Conservation (phyloP, 2,797 vertebrate genomes). For the Centropyge bicolor region DNA sequence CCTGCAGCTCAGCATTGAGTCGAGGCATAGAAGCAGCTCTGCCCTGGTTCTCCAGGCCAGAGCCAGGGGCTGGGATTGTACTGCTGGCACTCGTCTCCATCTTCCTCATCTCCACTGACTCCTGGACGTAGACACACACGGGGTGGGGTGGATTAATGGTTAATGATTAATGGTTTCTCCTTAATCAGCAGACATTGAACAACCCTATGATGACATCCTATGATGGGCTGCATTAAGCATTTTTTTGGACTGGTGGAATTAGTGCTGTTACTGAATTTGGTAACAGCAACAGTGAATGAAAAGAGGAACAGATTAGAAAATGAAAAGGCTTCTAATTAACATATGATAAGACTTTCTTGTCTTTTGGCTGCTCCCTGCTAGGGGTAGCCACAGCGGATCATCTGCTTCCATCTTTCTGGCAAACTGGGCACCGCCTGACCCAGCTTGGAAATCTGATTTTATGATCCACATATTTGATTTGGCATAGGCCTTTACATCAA, state of each 20-base stretch:
- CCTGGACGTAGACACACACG: conserved; percentile 75
- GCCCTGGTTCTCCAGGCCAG: conserved; percentile 91
- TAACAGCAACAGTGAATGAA: neutral
- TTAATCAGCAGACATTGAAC: neutral
- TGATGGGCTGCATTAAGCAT: neutral
- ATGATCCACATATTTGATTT: too few relatives aligned
- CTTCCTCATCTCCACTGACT: conserved; percentile 91
- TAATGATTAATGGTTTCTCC: too few relatives aligned
- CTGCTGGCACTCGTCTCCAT: conserved; percentile 87
- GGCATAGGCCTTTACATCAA: too few relatives aligned
- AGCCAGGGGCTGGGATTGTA: conserved; percentile 78
- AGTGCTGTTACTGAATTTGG: neutral
- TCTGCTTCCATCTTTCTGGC: neutral
- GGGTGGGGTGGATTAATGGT: neutral
- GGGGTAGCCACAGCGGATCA: neutral
- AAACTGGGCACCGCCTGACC: neutral
- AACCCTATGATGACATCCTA: neutral
- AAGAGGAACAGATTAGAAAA: neutral
- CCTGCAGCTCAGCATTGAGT: conserved; percentile 91
- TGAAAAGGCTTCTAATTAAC: neutral
- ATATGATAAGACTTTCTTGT: neutral
- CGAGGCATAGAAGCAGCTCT: conserved; percentile 95
- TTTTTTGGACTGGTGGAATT: neutral
- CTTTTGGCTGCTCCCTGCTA: too few relatives aligned
- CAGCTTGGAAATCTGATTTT: neutral